A percentile compares a stretch with the other conserved stretches of the same genome.
phyloP scores from a whole-genome alignment of 2,888 invertebrate species.

The Onchidella celtica region DNA sequence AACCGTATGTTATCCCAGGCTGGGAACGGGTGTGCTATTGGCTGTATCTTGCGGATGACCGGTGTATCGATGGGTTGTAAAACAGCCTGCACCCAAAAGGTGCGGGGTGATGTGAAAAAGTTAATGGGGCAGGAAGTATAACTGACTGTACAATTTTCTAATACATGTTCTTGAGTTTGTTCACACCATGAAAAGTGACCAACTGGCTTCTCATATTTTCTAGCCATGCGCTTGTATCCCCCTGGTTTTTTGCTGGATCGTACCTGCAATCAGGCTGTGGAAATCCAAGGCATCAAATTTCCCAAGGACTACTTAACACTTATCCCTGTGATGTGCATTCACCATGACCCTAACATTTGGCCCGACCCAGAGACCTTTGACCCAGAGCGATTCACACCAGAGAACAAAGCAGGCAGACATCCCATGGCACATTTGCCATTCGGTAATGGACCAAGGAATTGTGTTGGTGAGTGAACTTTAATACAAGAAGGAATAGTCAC shows the following conservation, averaged over 20 bases:
- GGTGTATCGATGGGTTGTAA: too few species aligned
- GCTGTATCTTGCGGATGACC: too few species aligned
- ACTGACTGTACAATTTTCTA: too few species aligned
- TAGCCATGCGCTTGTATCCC: neutral
- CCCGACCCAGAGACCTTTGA: neutral
- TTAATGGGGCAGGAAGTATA: too few species aligned
- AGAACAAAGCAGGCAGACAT: neutral
- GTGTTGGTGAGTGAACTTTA: constrained; percentile 16
- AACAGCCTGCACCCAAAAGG: too few species aligned
- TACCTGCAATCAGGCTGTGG: neutral
- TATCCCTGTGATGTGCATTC: neutral
- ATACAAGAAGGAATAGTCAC: too few species aligned
- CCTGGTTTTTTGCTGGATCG: neutral
- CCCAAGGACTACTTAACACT: neutral
- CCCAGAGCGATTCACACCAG: constrained; percentile 4
- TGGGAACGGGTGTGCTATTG: too few species aligned
- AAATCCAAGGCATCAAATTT: neutral
- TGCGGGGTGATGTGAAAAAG: too few species aligned
- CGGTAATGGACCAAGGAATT: neutral
- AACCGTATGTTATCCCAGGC: too few species aligned
- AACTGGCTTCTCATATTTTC: too few species aligned
- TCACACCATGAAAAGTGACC: too few species aligned
- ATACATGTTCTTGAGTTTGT: too few species aligned
- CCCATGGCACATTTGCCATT: neutral
- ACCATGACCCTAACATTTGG: constrained; percentile 2